Base-by-base conservation (phyloP, 2,888 invertebrate species). In the Hydraecia micacea region DNA sequence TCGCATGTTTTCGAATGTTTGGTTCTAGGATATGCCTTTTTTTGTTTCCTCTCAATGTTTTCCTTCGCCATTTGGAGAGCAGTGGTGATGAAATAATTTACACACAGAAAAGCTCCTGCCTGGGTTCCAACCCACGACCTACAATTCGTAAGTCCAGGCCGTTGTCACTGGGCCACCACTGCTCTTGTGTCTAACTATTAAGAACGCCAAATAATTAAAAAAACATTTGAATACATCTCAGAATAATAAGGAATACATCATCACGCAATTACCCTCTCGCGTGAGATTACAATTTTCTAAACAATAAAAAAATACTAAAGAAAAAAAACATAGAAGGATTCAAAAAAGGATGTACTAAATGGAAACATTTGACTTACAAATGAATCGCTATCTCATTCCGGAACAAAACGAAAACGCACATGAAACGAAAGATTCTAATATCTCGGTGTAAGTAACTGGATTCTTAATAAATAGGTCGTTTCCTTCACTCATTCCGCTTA, bases 401-500 rank as follows among this genome's bases (percentile, higher is more conserved):
- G 65, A 72, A 65, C 68, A 70, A 84, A 78, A 77, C 36, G 84
- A 75, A 74, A 81, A 75, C 69, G 65, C 58, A 60, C 75, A 86
- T 75, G 73, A 86, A 84, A 84, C 73, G 55, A 68, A 79, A 80
- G 68, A 84, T 63, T 60, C 63, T 18, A 86, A 72, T 80, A 84
- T 86, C 68, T 73, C 32, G 81, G 70, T 78, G 71, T 86, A 83
- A 83, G 87, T 83, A 85, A 84, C 79, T 79, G 79, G 85, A 80
- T 77, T 89, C 89, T 87, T 90, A 92, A 90, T 93, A 92, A 93
- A 89, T 90, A 87, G 90, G 86, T 91, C 90, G 90, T 92, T 92
- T 92, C 91, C 91, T 89, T 90, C 86, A 88, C 89, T 90, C 92
- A 91, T 93, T 95, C 92, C 89, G 92, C 90, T 91, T 95, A 95